Evolutionary conservation across 37 sponge, comb jelly and placozoan species (phyloP), one percentile per base, ranked within the genome.

Genomic region (Diacarnus erythraeanus): DNA sequence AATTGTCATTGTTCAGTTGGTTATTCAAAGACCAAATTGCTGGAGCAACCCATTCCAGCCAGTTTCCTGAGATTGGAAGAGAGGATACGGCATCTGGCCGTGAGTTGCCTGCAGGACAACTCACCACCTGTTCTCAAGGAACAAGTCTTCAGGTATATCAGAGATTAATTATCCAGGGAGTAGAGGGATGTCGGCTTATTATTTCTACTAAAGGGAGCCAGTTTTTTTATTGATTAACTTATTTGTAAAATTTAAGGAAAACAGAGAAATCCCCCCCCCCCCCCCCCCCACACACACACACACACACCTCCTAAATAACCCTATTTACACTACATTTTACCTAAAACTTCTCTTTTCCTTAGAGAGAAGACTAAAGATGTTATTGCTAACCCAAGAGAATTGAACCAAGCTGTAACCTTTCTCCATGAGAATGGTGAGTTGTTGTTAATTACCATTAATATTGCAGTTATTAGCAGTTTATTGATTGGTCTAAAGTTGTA

Each of bases 371-470:
- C 78, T 12, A 74, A 76, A 54, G 89, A 91, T 65, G 82, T 91
- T 33, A 87, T 96, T 47, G 71, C 84, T 10, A 90, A 92, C 39
- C 77, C 87, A 8, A 82, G 91, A 31, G 97, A 96, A 56, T 79
- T 96, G 12, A 72, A 87, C 64, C 90, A 93, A 68, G 97, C 94
- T 18, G 97, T 93, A 30, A 88, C 87, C 31, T 96, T 90, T 59
- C 88, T 96, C 2, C 97, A 96, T 77, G 89, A 96, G 77, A 96
- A 93, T 82, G 97, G 97, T 89, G 68, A 59, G 84, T 9, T 23
- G 9, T 61, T 29, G 8, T 29, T 61, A 15, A 61, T n/a, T n/a
- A n/a, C n/a, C n/a, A n/a, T n/a, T n/a, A n/a, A n/a, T n/a, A n/a
- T n/a, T n/a, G n/a, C n/a, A n/a, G n/a, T n/a, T n/a, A n/a, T n/a